phyloP scores from a whole-genome alignment of 2,113 vertebrate genomes.

The Uria aalge region DNA sequence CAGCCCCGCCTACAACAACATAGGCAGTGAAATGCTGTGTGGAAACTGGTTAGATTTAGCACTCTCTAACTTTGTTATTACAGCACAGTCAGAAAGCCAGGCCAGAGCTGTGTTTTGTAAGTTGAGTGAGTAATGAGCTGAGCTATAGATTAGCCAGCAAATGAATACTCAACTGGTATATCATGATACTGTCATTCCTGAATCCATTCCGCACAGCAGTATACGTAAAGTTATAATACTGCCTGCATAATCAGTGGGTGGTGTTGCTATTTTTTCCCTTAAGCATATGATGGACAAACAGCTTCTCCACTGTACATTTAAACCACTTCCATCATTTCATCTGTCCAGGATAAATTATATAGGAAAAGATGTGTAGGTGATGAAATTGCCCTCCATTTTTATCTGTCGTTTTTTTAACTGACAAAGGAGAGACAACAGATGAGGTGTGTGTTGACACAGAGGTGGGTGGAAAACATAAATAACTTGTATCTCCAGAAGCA shows the following conservation, averaged over 20 bases:
- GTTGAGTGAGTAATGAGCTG: neutral
- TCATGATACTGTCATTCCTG: neutral
- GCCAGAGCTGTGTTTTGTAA: neutral
- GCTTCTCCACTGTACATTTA: constrained; percentile 20
- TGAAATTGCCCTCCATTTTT: constrained; percentile 34
- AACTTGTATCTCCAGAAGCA: neutral
- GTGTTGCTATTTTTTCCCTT: constrained; percentile 25
- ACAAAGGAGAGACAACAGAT: neutral
- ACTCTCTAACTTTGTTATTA: neutral
- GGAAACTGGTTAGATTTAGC: neutral
- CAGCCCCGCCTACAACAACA: neutral
- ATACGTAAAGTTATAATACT: constrained; percentile 1
- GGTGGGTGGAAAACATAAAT: constrained; percentile 26
- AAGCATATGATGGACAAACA: constrained; percentile 28
- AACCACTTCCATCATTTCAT: neutral
- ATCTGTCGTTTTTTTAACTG: neutral
- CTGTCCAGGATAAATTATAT: constrained; percentile 20
- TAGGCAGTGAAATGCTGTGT: neutral
- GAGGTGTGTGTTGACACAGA: neutral
- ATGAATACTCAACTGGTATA: neutral
- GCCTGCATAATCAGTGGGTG: constrained; percentile 26
- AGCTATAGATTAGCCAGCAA: constrained; percentile 15
- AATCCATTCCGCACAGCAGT: neutral
- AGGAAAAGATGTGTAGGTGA: constrained; percentile 35
- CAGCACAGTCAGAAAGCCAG: neutral